Evolutionary conservation across 2,888 invertebrate genomes (phyloP), one percentile per base, ranked within the genome.

Genomic region (Mycogona germanica): DNA sequence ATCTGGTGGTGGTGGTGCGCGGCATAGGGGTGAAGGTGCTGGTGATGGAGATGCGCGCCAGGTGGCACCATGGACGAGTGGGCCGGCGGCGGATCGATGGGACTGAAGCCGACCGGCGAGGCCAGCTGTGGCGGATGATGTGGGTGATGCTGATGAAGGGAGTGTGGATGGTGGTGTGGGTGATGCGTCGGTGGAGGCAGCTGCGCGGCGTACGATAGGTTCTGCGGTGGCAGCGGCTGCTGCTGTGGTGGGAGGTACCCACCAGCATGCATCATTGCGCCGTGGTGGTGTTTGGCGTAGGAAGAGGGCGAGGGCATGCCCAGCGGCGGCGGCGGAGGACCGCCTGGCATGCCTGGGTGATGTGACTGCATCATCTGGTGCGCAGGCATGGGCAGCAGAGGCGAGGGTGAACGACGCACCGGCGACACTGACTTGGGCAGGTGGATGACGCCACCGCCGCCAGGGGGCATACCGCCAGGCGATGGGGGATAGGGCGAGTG

Each of bases 241-340:
- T 12, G 50, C 26, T 21, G 52, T 50, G 44, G 50, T 46, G 14
- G 49, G 21, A 28, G 38, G 52, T 29, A 54, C 45, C 21, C 14
- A 14, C 9, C 19, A 9, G 12, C 12, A 14, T 14, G 42, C 9
- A 17, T 14, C 42, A 35, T 56, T 57, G 37, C 56, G n/a, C n/a
- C n/a, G 55, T 9, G 59, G 60, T 23, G 60, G 53, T 19, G 58
- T 56, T 47, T 58, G 58, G 23, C 55, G 56, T 42, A 32, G 25
- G 57, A 42, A 3, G 28, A 42, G 19, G 46, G 26, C 55, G 55
- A 23, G 12, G 51, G 30, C 26, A 41, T 30, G 7, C 30, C 28
- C 28, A n/a, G n/a, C n/a, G 51, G 29, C 14, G 35, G 32, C 26
- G 30, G 38, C 29, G 23, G 46, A 12, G 44, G 48, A 19, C 40